Evolutionary conservation across 2,113 vertebrate genomes (phyloP).

Genomic region (Butastur rufipennis): DNA sequence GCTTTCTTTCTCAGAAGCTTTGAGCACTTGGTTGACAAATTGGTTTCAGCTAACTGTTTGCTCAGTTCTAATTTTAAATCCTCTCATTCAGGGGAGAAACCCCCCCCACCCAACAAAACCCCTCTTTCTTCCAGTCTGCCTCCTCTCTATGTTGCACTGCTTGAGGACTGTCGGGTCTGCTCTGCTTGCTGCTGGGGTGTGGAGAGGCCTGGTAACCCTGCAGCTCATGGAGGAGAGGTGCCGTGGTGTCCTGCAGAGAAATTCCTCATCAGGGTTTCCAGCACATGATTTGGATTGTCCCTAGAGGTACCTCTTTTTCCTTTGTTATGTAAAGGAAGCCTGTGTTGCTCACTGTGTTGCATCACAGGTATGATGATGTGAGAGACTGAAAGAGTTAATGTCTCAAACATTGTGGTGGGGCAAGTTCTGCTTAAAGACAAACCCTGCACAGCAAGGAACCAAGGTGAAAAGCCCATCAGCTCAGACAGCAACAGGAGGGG

Average conservation of each 20-base stretch:
- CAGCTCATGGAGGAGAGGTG: background rate
- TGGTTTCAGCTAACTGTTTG: background rate
- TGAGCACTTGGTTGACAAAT: background rate
- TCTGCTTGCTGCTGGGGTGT: background rate
- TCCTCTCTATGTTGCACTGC: too few relatives aligned
- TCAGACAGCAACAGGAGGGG: too few relatives aligned
- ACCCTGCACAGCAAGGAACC: too few relatives aligned
- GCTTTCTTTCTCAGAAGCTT: background rate
- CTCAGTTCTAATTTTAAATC: background rate
- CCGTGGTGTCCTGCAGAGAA: background rate
- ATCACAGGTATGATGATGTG: background rate
- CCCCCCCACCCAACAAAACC: background rate
- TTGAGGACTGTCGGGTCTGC: background rate
- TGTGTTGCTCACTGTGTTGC: background rate
- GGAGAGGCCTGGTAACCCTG: background rate
- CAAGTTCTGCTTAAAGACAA: too few relatives aligned
- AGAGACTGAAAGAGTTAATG: too few relatives aligned
- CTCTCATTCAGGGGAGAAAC: background rate
- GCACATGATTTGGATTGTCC: background rate
- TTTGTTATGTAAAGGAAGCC: rapidly evolving
- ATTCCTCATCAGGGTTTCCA: background rate
- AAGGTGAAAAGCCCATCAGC: too few relatives aligned
- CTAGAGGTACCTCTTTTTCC: background rate
- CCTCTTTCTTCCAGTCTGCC: background rate
- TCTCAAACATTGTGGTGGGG: too few relatives aligned